Percentiles rank a stretch among this genome's conserved stretches.
Conservation (phyloP, 2,888 invertebrate species). For the Meiosimyza decipiens region DNA sequence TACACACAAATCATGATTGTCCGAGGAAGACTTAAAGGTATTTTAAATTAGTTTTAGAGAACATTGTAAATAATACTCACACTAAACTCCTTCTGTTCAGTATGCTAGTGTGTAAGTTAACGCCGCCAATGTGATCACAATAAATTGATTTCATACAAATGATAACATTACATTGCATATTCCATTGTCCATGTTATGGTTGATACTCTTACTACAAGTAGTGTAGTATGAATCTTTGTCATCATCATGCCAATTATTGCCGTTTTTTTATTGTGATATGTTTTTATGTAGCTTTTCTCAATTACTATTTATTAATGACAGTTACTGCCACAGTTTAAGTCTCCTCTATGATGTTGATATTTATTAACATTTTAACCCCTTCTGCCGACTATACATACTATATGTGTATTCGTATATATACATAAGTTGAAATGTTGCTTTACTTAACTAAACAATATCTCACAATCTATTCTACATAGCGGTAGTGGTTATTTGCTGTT, state of each 20-base stretch:
- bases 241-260: background rate
- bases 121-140: too few species aligned
- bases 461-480: background rate
- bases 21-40: constrained; percentile 66
- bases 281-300: constrained; percentile 3
- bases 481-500: background rate
- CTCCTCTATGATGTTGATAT: background rate
- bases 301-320: constrained; percentile 16
- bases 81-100: background rate
- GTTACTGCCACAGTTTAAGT: background rate
- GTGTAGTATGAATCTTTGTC: background rate
- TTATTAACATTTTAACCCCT: background rate
- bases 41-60: constrained; percentile 24
- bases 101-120: too few species aligned
- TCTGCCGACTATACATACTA: background rate
- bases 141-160: too few species aligned
- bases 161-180: too few species aligned
- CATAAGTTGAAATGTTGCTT: background rate
- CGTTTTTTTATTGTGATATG: background rate
- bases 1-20: constrained; percentile 61
- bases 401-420: too few species aligned
- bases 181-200: background rate
- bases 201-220: background rate
- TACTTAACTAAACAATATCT: background rate
- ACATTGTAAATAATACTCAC: background rate